Percentiles rank a stretch among this genome's conserved stretches.
Conservation (phyloP, 2,797 vertebrate species). For the Tenualosa ilisha region DNA sequence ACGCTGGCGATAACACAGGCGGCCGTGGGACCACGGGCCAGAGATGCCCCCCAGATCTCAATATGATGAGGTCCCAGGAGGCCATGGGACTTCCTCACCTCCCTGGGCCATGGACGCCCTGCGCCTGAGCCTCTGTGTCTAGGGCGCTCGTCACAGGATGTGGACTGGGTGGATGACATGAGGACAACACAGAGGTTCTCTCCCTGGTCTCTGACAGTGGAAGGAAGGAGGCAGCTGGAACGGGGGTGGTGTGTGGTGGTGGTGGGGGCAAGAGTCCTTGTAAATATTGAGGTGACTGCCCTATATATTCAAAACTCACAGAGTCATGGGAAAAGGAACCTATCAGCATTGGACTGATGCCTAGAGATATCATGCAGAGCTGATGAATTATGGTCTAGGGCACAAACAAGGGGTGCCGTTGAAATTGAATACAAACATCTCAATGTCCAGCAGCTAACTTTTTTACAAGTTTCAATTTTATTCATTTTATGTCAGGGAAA, state of each 20-base stretch:
- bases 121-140: neutral
- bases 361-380: neutral
- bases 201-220: neutral
- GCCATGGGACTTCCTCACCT: constrained; percentile 34
- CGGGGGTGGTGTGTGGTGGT: neutral
- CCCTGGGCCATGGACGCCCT: constrained; percentile 6
- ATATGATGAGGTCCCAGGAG: constrained; percentile 34
- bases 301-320: neutral
- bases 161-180: neutral
- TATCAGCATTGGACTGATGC: neutral
- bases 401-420: neutral
- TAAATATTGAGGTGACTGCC: constrained; percentile 25
- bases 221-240: constrained; percentile 7
- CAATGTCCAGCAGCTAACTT: neutral
- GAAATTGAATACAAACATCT: neutral
- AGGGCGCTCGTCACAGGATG: neutral
- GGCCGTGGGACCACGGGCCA: constrained; percentile 17
- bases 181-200: neutral
- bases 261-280: neutral
- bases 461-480: neutral
- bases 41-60: constrained; percentile 19
- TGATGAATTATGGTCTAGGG: neutral
- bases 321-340: constrained; percentile 16
- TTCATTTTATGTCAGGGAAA: neutral
- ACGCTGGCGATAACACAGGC: neutral